phyloP scores from a whole-genome alignment of 2,113 vertebrate genomes.

The Clinocottus analis region DNA sequence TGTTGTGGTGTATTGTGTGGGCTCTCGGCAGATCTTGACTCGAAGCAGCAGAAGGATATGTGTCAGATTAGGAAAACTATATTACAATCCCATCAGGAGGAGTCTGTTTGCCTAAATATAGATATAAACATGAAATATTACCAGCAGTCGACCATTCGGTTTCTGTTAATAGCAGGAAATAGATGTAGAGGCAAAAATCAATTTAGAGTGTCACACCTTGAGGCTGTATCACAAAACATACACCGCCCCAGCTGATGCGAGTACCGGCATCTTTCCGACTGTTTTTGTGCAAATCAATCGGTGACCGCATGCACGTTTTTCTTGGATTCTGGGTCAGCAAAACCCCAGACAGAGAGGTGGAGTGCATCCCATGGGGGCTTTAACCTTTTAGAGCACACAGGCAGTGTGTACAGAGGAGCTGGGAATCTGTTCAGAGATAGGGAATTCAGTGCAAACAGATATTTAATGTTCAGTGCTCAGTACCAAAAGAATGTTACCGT shows the following conservation, averaged over 20 bases:
- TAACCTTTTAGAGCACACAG: conserved; percentile 51
- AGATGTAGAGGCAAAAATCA: conserved; percentile 40
- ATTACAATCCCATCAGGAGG: conserved; percentile 63
- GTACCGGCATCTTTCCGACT: conserved; percentile 16
- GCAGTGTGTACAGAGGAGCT: conserved; percentile 12
- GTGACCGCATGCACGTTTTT: conserved; percentile 54
- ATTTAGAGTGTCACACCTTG: conserved; percentile 37
- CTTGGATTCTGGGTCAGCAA: conserved; percentile 76
- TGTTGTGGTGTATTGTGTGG: neutral
- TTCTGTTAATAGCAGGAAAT: conserved; percentile 38
- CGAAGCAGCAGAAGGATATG: conserved; percentile 22
- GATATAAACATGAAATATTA: conserved; percentile 47
- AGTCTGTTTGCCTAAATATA: conserved; percentile 47
- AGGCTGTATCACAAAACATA: conserved; percentile 7
- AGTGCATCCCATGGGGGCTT: conserved; percentile 41
- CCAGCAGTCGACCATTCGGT: conserved; percentile 30
- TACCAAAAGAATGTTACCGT: conserved; percentile 22
- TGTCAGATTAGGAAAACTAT: conserved; percentile 53
- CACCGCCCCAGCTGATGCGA: conserved; percentile 21
- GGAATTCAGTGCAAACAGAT: conserved; percentile 43
- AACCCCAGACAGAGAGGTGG: conserved; percentile 50
- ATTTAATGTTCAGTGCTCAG: conserved; percentile 33
- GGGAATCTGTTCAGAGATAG: conserved; percentile 39
- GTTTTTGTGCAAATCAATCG: conserved; percentile 60
- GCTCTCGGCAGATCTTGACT: conserved; percentile 12